Evolutionary conservation across 2,888 invertebrate genomes (phyloP), one percentile per base, ranked within the genome.

Genomic region (Anaspis maculata): DNA sequence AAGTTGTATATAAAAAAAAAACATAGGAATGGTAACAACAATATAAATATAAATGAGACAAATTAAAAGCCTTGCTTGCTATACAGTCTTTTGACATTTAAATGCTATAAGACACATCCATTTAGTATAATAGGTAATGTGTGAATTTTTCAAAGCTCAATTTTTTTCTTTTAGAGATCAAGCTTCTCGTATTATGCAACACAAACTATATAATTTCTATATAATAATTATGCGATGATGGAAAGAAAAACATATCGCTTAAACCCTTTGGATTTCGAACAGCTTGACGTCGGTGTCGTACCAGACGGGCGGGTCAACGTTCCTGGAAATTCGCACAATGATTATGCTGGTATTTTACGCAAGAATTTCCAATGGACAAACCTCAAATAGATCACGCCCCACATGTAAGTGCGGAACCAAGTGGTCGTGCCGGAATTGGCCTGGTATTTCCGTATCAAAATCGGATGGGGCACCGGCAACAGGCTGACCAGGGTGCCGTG

Each of bases 351-450:
- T 73, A 69, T 30, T 23, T 11, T 10, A n/a, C 19, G 15, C 11
- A 25, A 28, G 2, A 19, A 19, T 21, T 10, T 15, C n/a, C 11
- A 16, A 11, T 10, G 24, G 23, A 43, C 56, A 56, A 60, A 88
- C 83, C 92, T 81, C 53, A 98, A 76, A 68, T 98, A 98, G 49
- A 99, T 96, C 33, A 98, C 92, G 30, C 97, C 98, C 97, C 97
- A 99, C 80, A 98, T 90, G 64, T 98, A 99, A 0, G 97, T 98
- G 34, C 97, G 74, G 71, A 98, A 98, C 98, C 98, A 98, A 56
- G 95, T 92, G 14, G 96, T 96, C 1, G 98, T 99, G 41, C 96
- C 97, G 21, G 86, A 82, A 69, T 98, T 99, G 27, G 97, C 95
- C 69, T 98, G 98, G 71, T 98, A 98, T 70, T 97, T 94, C 52